These are phyloP conservation scores for Ameiurus melas DNA, from an alignment of 2,113 vertebrate species.

Conservation along the genomic window DNA sequence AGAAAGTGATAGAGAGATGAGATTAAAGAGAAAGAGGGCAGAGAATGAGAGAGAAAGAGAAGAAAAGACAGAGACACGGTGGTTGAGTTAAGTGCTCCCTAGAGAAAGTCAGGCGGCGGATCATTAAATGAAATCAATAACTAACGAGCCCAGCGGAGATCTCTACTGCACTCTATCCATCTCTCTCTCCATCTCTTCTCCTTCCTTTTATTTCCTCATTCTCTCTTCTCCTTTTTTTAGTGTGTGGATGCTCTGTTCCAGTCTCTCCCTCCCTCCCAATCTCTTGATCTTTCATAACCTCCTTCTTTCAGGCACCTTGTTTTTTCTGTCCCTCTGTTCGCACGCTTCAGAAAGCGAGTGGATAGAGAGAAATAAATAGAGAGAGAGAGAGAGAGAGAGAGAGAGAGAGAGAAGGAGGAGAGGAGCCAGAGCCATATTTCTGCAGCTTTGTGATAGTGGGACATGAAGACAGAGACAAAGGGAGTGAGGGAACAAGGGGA, in stretches of 20 bases:
- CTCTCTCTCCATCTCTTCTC: neutral
- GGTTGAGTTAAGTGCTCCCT: constrained; percentile 68
- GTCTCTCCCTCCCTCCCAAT: neutral
- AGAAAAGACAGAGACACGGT: neutral
- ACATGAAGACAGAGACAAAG: constrained; percentile 32
- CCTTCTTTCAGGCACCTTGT: neutral
- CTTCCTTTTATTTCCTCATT: neutral
- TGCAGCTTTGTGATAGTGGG: constrained; percentile 63
- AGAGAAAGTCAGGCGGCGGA: constrained; percentile 65
- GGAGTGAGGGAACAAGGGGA: constrained; percentile 10
- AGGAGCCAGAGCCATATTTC: constrained; percentile 38
- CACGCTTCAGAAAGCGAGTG: constrained; percentile 7
- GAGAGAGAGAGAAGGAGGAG: constrained; percentile 31
- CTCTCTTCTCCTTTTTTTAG: neutral
- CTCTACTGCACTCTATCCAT: constrained; percentile 12
- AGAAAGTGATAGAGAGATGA: neutral
- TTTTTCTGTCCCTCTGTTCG: neutral
- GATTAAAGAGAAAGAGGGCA: neutral
- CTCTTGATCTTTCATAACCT: constrained; percentile 18
- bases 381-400: constrained; percentile 17
- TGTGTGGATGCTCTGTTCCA: neutral
- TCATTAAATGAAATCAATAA: constrained; percentile 77
- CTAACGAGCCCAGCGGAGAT: constrained; percentile 63
- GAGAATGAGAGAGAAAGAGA: neutral
- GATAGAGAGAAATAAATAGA: constrained; percentile 25